phyloP scores from a whole-genome alignment of 2,797 vertebrate species.

The Esox lucius region DNA sequence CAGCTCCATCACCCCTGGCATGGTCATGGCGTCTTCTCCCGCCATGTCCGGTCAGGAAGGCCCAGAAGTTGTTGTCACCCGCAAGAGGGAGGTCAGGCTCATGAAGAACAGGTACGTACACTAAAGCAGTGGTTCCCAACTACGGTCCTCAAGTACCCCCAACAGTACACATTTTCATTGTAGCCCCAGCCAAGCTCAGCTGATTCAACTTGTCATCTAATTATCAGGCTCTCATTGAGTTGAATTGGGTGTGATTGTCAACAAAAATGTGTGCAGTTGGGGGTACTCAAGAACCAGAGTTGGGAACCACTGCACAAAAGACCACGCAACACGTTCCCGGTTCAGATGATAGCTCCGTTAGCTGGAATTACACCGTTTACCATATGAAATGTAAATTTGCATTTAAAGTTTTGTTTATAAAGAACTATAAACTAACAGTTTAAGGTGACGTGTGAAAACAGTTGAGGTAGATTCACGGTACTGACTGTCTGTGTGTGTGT shows the following conservation, averaged over 20 bases:
- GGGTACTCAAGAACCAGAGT: too few relatives aligned
- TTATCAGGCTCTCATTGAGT: too few relatives aligned
- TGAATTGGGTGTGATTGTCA: too few relatives aligned
- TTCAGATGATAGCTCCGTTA: neutral
- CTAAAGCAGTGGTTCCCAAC: too few relatives aligned
- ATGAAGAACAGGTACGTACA: slow-evolving; percentile 94
- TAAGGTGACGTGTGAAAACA: neutral
- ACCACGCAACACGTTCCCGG: neutral
- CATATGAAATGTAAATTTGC: neutral
- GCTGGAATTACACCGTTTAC: neutral
- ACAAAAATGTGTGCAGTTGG: too few relatives aligned
- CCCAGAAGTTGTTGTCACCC: slow-evolving; percentile 93
- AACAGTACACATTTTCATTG: too few relatives aligned
- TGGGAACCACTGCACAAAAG: too few relatives aligned
- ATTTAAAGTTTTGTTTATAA: neutral
- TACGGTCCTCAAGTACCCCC: too few relatives aligned
- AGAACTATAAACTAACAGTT: neutral
- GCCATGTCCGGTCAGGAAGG: slow-evolving; percentile 83
- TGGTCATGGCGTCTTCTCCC: slow-evolving; percentile 96
- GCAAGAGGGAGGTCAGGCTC: slow-evolving; percentile 96
- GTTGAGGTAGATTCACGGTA: neutral
- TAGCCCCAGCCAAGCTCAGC: too few relatives aligned
- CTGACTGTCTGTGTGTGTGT: neutral
- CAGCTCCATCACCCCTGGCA: slow-evolving; percentile 89
- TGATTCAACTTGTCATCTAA: too few relatives aligned